Evolutionary conservation across 2,888 invertebrate genomes (phyloP), one percentile per base, ranked within the genome.

Genomic region (Chrysodeixis includens): DNA sequence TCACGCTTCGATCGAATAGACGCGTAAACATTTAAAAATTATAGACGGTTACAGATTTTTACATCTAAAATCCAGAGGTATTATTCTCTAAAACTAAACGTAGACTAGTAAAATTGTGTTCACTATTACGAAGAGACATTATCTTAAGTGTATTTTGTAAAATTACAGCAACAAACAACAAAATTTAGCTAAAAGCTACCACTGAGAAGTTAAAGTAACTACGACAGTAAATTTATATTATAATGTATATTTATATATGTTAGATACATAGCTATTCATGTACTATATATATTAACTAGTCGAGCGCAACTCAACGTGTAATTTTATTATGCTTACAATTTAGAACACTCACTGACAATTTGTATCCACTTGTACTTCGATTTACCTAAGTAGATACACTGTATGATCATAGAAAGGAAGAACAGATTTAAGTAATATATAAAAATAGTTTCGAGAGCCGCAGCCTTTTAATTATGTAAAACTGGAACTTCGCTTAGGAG

Each of bases 31-130:
- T 69, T 32, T 60, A 68, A 74, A 74, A 63, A 22, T 64, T 64
- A 59, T 66, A 65, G 65, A 71, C 71, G 66, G 64, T 77, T 76
- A 76, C 70, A 76, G 69, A 66, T 74, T 70, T 71, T 71, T 79
- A 82, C 71, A 74, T 80, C 85, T 88, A 88, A 83, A 81, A 84
- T 86, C 82, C 88, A 90, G 93, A 93, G 93, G 93, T 93, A 93
- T 90, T 85, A 86, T 85, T 87, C 76, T 78, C 71, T 82, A 71
- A 78, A 85, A 85, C 88, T 91, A 90, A 78, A 84, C 83, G 77
- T 89, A 92, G 93, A 94, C 93, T 94, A 93, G 93, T 90, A 86
- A 87, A 86, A 88, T 88, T 90, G 88, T 92, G 89, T 90, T 90
- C 88, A 83, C 86, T 90, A 87, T 86, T 83, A 83, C 75, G 76